Base-by-base conservation (phyloP, 37 sponge, comb jelly and placozoan genomes). In the Spongia lamella region DNA sequence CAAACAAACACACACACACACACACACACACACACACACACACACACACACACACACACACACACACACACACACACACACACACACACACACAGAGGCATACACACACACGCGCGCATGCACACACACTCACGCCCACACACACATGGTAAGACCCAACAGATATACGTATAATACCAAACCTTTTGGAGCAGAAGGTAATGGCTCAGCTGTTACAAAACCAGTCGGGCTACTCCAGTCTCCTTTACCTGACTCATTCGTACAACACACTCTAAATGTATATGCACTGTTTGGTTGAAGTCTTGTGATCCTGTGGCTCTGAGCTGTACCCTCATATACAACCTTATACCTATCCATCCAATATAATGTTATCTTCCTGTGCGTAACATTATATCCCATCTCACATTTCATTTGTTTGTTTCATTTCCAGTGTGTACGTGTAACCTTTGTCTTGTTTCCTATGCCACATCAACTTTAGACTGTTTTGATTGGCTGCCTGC, bases 401-500 rank as follows among this genome's bases (percentile, higher is more conserved):
- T 63, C 21, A 83, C 68, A 33, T 57, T 47, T 27, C 62, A 29
- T 73, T 66, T 16, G 36, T 34, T 9, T 55, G 24, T 17, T 61
- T 26, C 52, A 79, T 69, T n/a, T 89, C 71, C 38, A 89, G 56
- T 26, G 49, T 67, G 58, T 79, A 83, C 13, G 70, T 64, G 53
- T 39, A 0, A 17, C 54, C 19, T 1, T 38, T 80, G 1, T 72
- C 33, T 34, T 62, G 73, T 74, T 79, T 89, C 70, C 43, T 47
- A 34, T 67, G 70, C 89, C 89, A 89, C 38, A 63, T 19, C 29
- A 89, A 49, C 66, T 84, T 89, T 60, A 89, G 80, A 22, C 56
- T 24, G 35, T 72, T 57, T 36, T 53, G 58, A 51, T 75, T 64
- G 58, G 70, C 68, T 34, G 89, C 83, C 51, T 70, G 19, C 17